These are phyloP conservation scores for Sebastes hubbsi DNA, from an alignment of 2,797 vertebrate genomes.

Conservation along the genomic window DNA sequence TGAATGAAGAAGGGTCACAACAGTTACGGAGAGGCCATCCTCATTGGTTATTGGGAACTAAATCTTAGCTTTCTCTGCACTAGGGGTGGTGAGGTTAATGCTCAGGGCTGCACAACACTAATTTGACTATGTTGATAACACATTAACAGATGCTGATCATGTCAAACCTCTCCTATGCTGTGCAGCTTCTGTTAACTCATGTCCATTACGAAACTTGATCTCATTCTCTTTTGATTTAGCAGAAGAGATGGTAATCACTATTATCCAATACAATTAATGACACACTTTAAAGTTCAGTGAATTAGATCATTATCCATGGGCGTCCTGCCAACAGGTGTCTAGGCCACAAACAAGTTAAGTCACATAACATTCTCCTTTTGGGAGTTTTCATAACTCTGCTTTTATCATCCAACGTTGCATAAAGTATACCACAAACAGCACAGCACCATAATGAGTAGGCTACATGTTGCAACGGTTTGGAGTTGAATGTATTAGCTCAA, in stretches of 20 bases:
- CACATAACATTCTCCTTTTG: background rate
- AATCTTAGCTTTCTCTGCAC: background rate
- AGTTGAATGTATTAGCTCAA: background rate
- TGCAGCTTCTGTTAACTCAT: background rate
- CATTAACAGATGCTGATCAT: background rate
- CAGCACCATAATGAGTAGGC: background rate
- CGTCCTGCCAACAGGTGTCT: background rate
- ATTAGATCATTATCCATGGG: background rate
- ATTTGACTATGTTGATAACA: background rate
- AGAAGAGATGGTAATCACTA: background rate
- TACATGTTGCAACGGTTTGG: background rate
- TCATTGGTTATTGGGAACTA: background rate
- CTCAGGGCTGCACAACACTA: background rate
- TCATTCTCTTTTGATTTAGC: background rate
- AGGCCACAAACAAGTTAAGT: conserved; percentile 26
- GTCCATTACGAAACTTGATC: background rate
- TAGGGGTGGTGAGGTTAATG: background rate
- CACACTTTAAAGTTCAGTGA: background rate
- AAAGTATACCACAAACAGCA: background rate
- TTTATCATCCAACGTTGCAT: background rate
- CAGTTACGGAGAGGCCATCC: background rate
- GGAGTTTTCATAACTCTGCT: background rate
- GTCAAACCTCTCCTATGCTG: background rate
- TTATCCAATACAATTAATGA: background rate
- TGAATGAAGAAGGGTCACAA: conserved; percentile 1